A percentile compares a stretch with the other conserved stretches of the same genome.
Conservation (phyloP, 2,888 invertebrate species). For the Dugesia japonica region DNA sequence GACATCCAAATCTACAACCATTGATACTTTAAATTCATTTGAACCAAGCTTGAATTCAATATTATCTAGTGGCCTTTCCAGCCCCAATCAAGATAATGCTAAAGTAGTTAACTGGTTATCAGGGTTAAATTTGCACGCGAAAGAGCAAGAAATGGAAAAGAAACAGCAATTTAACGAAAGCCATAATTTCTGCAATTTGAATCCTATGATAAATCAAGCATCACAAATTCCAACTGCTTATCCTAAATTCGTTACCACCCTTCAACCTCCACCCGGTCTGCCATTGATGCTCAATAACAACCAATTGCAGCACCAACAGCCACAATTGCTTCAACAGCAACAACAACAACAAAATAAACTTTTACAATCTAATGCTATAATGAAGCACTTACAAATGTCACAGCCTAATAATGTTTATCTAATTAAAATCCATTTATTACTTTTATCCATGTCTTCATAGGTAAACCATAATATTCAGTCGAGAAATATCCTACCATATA, state of each 20-base stretch:
- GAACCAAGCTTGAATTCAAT: not conserved
- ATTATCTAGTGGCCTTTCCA: not conserved
- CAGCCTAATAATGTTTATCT: not conserved
- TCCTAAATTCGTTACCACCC: not conserved
- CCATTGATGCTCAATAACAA: slow-evolving; percentile 20
- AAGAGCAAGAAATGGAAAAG: not conserved
- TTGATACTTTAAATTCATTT: not conserved
- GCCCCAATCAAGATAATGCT: not conserved
- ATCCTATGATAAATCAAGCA: not conserved
- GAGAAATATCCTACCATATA: not conserved
- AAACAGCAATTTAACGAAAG: not conserved
- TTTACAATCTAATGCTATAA: not conserved
- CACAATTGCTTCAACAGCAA: not conserved
- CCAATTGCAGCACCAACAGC: not conserved
- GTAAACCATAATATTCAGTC: not conserved
- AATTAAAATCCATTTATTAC: too few relatives aligned
- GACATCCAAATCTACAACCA: not conserved
- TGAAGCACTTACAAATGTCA: slow-evolving; percentile 2
- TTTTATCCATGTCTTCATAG: not conserved
- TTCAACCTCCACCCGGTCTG: slow-evolving; percentile 7
- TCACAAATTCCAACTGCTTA: not conserved
- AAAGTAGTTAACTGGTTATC: not conserved
- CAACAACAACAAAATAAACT: not conserved
- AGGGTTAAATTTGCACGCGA: not conserved
- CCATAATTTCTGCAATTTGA: not conserved